Evolutionary conservation across 1,140 invertebrate species (phyloP), one percentile per base, ranked within the genome.

Genomic region (Phthorimaea operculella): DNA sequence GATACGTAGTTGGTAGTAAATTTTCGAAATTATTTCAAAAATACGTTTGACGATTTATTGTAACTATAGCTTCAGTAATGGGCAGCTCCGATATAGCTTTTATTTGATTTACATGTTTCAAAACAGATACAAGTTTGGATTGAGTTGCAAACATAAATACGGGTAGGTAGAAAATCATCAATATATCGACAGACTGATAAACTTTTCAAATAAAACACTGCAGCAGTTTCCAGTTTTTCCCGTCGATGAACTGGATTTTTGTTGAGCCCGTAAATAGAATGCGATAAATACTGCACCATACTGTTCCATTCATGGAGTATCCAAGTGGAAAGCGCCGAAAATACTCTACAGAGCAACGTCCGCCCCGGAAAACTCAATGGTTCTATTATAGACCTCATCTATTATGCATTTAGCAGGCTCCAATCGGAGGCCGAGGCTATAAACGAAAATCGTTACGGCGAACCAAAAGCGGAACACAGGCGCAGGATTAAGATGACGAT

Each of bases 311-410:
- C 55, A 64, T 58, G 54, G 49, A 58, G 62, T 53, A 57, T 57
- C 54, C 34, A 59, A 63, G 54, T 59, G 57, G 33, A 55, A 64
- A 57, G 42, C 18, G 64, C 62, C 66, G 33, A 63, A 72, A 70
- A 83, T 78, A 76, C 64, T 63, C 70, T 63, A 58, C 66, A 59
- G 68, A 66, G 66, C 70, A 77, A 74, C 64, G 69, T 16, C n/a
- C 44, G 44, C 44, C 63, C 70, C 68, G 58, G 61, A 56, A 62
- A 68, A 53, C 68, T 70, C 59, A 73, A 72, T 72, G 66, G 63
- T 74, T 71, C 76, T 80, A 80, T 78, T 80, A 67, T 74, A 72
- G 72, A 64, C 66, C 63, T 75, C 71, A 76, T 80, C 66, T 76
- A 76, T 80, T 72, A 79, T 83, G 75, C 61, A 80, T 75, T 70